These are phyloP conservation scores for Reticulitermes speratus DNA, from an alignment of 1,140 invertebrate species.

Conservation along the genomic window DNA sequence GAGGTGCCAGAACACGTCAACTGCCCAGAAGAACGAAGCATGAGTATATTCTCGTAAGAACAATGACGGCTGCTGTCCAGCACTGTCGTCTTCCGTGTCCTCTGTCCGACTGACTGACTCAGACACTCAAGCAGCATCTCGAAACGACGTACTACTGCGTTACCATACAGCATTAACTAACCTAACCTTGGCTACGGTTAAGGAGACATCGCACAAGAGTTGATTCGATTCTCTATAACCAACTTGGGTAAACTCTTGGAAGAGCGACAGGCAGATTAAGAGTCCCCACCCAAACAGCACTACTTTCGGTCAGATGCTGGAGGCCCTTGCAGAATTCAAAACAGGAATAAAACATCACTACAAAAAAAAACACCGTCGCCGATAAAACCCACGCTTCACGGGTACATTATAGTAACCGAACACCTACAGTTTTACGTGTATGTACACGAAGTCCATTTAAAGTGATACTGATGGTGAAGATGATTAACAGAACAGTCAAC, in stretches of 20 bases:
- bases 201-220: not conserved
- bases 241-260: constrained; percentile 1
- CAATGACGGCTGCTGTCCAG: not conserved
- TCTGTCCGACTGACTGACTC: not conserved
- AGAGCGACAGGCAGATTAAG: not conserved
- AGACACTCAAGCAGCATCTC: not conserved
- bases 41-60: not conserved
- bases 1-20: not conserved
- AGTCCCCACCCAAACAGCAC: not conserved
- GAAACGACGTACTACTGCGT: not conserved
- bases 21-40: not conserved
- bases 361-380: not conserved
- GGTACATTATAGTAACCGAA: not conserved
- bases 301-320: not conserved
- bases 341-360: not conserved
- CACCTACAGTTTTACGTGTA: not conserved
- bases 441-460: not conserved
- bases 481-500: not conserved
- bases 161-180: not conserved
- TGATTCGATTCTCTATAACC: not conserved
- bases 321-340: not conserved
- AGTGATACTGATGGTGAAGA: not conserved
- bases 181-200: constrained; percentile 18
- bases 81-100: not conserved
- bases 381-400: not conserved